Percentiles rank a stretch among this genome's conserved stretches.
Conservation (phyloP, 2,797 vertebrate genomes). For the Orestias chungarensis region DNA sequence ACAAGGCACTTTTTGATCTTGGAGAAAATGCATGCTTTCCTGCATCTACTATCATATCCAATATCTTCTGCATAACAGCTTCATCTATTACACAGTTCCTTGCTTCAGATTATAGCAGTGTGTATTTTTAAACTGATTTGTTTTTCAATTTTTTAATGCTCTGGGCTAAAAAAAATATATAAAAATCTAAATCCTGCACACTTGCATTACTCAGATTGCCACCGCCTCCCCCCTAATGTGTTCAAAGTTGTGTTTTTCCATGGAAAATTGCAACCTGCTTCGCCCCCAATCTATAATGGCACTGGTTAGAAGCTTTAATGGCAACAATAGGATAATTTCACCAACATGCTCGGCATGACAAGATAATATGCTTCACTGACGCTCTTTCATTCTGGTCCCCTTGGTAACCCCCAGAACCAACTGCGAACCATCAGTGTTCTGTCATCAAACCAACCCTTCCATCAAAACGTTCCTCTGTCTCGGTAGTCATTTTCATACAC, state of each 20-base stretch:
- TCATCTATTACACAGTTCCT: neutral
- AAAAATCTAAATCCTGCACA: neutral
- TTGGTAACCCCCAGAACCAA: conserved; percentile 64
- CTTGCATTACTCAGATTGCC: conserved; percentile 1
- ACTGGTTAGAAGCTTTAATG: conserved; percentile 14
- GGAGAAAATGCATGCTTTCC: no score
- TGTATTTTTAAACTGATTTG: neutral
- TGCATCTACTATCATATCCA: neutral
- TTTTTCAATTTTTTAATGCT: neutral
- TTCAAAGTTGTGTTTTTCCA: conserved; percentile 19
- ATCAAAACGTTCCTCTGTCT: conserved; percentile 45
- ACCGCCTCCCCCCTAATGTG: neutral
- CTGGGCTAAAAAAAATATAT: neutral
- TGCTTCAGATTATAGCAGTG: neutral
- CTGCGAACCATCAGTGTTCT: conserved; percentile 35
- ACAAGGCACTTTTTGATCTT: no score
- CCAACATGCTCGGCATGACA: conserved; percentile 43
- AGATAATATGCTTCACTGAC: conserved; percentile 53
- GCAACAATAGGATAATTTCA: conserved; percentile 29
- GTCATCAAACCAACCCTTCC: conserved; percentile 11
- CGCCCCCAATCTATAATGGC: conserved; percentile 1
- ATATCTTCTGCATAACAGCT: neutral
- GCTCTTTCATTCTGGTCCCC: conserved; percentile 60
- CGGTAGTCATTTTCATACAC: conserved; percentile 60
- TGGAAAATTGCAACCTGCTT: conserved; percentile 17